Base-by-base conservation (phyloP, 2,888 invertebrate genomes). In the Chaetoderma sp. region DNA sequence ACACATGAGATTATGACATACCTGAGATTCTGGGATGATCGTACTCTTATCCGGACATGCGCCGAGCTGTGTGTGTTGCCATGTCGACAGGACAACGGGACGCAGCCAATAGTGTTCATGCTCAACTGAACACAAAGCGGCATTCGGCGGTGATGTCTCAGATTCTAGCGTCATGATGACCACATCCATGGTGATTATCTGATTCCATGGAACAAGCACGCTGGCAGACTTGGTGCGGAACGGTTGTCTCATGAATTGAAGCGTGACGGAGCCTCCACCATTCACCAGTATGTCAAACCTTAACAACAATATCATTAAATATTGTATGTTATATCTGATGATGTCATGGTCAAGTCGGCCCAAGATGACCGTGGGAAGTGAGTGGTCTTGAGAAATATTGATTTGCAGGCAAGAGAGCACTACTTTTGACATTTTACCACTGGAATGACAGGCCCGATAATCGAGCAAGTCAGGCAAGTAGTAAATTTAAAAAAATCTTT, bases 281-380 rank as follows among this genome's bases (percentile, higher is more conserved):
- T 99, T 98, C 68, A 99, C 98, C 82, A 99, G 89, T 65, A 99
- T 93, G 89, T 99, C 99, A 90, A 98, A 99, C 93, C 97, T 97
- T 86, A 70, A 86, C 71, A 45, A 59, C 47, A 47, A 47, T n/a
- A n/a, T n/a, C n/a, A n/a, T n/a, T n/a, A n/a, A n/a, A n/a, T 45
- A 60, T 16, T 10, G 10, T 28, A 39, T 10, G n/a, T n/a, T n/a
- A n/a, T n/a, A n/a, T n/a, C n/a, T n/a, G n/a, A n/a, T n/a, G n/a
- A n/a, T n/a, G n/a, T n/a, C n/a, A n/a, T n/a, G n/a, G n/a, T n/a
- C n/a, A n/a, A n/a, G n/a, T n/a, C n/a, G n/a, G n/a, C n/a, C n/a
- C n/a, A n/a, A n/a, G n/a, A n/a, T n/a, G n/a, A n/a, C n/a, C n/a
- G n/a, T n/a, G n/a, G n/a, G n/a, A n/a, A n/a, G n/a, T n/a, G n/a